Percentiles rank a stretch among this genome's conserved stretches.
These are phyloP conservation scores for Apis dorsata DNA, from an alignment of 1,140 invertebrate species.

Conservation along the genomic window DNA sequence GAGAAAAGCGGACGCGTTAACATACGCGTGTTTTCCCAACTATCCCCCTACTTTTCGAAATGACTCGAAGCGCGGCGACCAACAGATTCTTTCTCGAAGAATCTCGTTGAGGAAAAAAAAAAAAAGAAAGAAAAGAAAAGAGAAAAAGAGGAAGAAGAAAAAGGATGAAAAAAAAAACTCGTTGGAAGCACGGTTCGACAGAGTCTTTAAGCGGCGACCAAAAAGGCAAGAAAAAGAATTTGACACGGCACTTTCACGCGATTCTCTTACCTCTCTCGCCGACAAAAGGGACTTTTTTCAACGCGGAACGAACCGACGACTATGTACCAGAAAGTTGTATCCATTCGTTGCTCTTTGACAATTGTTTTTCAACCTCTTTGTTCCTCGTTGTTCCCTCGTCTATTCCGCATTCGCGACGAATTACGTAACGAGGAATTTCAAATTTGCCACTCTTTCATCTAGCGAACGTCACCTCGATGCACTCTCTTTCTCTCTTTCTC, in stretches of 20 bases:
- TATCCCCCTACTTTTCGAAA: too few relatives aligned
- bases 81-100: too few relatives aligned
- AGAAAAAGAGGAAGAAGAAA: too few relatives aligned
- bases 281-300: constrained; percentile 21
- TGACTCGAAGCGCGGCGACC: too few relatives aligned
- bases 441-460: not conserved
- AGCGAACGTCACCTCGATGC: too few relatives aligned
- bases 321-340: not conserved
- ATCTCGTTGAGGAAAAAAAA: too few relatives aligned
- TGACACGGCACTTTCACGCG: constrained; percentile 40
- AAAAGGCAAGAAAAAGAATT: constrained; percentile 36
- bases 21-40: too few relatives aligned
- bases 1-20: too few relatives aligned
- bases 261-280: not conserved
- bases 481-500: too few relatives aligned
- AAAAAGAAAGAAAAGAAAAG: too few relatives aligned
- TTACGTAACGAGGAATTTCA: constrained; percentile 8
- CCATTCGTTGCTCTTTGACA: not conserved
- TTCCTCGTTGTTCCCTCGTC: not conserved
- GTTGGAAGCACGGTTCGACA: constrained; percentile 6
- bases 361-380: not conserved
- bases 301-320: constrained; percentile 11
- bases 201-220: constrained; percentile 8
- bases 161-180: not conserved
- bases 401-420: not conserved